Evolutionary conservation across 2,113 vertebrate genomes (phyloP), one percentile per base, ranked within the genome.

Genomic region (Alectura lathami): DNA sequence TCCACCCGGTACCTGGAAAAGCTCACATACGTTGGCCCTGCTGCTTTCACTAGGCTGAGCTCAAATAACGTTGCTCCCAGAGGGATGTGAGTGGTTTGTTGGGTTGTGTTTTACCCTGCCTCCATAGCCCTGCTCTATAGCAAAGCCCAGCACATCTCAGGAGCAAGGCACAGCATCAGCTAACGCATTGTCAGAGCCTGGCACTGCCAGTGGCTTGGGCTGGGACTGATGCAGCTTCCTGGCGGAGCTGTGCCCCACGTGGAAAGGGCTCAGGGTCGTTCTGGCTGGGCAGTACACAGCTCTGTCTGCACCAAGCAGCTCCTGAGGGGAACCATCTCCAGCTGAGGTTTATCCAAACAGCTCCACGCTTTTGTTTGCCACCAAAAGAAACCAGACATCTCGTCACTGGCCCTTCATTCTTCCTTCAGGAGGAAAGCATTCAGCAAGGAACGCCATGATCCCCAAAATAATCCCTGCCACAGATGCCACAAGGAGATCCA

Each of bases 231-330:
- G 53, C 32, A 36, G 38, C 38, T 62, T 56, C 26, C 27, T 9
- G 8, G 21, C 3, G 3, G 17, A 30, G 51, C 80, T 42, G 30
- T 69, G 36, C 5, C 53, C 26, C 63, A 0, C 0, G 21, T 1
- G 2, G 47, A 59, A 73, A 47, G 32, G 34, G n/a, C 32, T n/a
- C 7, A 27, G 26, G 51, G 56, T 48, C 34, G 14, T 72, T 2
- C 0, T 6, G 53, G 51, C 73, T 2, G 3, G 47, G 59, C 22
- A 21, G 30, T 62, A 70, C 1, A 0, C n/a, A 36, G 29, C 59
- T 29, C 57, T 54, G 20, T 5, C 40, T 2, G 0, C 1, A 6
- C 54, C 26, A 40, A 73, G 57, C 1, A 0, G 50, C 74, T 89
- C 51, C 60, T 29, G 32, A 13, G 40, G 59, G 29, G 67, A 32